Percentiles rank a stretch among this genome's conserved stretches.
phyloP scores from a whole-genome alignment of 2,113 vertebrate species.

The Callochromis pleurospilus region DNA sequence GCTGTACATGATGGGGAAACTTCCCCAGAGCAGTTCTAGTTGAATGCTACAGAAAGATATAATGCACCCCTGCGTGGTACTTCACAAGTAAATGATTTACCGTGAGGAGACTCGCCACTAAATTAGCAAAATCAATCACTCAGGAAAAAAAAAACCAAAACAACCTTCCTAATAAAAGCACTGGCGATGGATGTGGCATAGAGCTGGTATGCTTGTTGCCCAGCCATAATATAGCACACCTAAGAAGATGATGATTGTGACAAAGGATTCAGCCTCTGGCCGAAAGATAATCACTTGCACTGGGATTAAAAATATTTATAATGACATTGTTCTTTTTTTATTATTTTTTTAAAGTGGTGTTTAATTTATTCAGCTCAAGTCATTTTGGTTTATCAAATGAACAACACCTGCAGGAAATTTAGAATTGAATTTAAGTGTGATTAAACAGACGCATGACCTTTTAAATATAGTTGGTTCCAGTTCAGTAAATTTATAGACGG shows the following conservation, averaged over 20 bases:
- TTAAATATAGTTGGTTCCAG: not conserved
- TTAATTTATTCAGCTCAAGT: not conserved
- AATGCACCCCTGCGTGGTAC: not conserved
- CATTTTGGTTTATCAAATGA: not conserved
- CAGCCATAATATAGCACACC: not conserved
- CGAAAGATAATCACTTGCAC: not conserved
- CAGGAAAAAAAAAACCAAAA: too few species aligned
- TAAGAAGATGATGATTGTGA: not conserved
- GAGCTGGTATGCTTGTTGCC: not conserved
- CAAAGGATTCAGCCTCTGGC: not conserved
- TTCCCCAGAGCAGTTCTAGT: not conserved
- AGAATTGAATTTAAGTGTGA: not conserved
- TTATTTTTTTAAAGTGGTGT: rapidly evolving
- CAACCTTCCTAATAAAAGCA: not conserved
- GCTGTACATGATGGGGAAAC: not conserved
- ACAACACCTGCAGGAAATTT: not conserved
- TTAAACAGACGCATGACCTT: too few species aligned
- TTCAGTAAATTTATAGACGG: not conserved
- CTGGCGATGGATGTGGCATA: not conserved
- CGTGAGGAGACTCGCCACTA: rapidly evolving
- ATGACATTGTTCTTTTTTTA: rapidly evolving
- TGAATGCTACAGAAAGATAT: not conserved
- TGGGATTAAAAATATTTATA: not conserved
- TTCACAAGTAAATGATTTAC: not conserved
- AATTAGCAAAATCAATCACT: not conserved